Base-by-base conservation (phyloP, 64 coral and sea anemone genomes). In the Astreopora myriophthalma region DNA sequence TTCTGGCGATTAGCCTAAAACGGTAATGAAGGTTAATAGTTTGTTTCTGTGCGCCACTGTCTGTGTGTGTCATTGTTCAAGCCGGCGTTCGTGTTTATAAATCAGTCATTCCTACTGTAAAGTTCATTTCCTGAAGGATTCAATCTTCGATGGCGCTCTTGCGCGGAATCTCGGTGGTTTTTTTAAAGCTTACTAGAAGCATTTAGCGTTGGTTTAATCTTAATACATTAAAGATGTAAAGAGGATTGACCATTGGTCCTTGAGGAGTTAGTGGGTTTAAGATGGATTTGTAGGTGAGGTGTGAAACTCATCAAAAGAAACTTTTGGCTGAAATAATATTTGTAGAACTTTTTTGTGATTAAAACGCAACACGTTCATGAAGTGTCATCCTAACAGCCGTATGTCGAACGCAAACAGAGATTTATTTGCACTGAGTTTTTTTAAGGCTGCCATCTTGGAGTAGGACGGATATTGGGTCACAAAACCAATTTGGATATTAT, bases 211-310 rank as follows among this genome's bases (percentile, higher is more conserved):
- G 4, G 3, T 29, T 78, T 12, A 52, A 10, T 51, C 12, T 51
- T 19, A 34, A 17, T 8, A 7, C 57, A 83, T 64, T 17, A 62
- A 22, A 36, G 79, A 12, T 4, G 22, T 57, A 10, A 83, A 63
- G 52, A 83, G 52, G 26, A 58, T 65, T 64, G 30, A 37, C 55
- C 39, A 83, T 63, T 83, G 79, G 79, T 13, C 22, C 79, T 83
- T 65, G 79, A 83, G 33, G 26, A 65, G 20, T 83, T 83, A 38
- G 52, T 34, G 33, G 33, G 20, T 61, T 83, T 65, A 5, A 65
- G 34, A 65, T 64, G 8, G 57, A 38, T 83, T 83, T 65, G 19
- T 23, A 24, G 39, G 33, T 34, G 57, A 83, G 57, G 52, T 64
- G 79, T 39, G 35, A 65, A 81, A 39, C 79, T 36, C 55, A 64